Conservation (phyloP, 2,113 vertebrate genomes). For the Agapornis roseicollis region DNA sequence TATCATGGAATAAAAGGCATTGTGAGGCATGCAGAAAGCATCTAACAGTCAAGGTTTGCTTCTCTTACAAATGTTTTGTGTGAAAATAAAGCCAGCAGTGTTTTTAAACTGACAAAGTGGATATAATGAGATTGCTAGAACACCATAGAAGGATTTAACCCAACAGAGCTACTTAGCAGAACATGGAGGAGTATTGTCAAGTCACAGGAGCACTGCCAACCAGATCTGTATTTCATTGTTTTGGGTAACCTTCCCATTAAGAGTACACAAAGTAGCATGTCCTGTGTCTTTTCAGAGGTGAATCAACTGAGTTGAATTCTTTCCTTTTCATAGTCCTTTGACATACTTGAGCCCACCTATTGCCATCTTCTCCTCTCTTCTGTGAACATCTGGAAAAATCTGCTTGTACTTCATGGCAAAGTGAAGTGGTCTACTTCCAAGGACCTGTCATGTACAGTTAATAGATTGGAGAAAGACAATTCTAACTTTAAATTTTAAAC, state of each 20-base stretch:
- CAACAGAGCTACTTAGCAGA: background rate
- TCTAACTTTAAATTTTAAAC: background rate
- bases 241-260: background rate
- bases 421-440: background rate
- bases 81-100: rapidly evolving
- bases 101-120: background rate
- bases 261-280: background rate
- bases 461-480: background rate
- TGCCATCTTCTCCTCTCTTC: background rate
- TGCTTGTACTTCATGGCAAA: rapidly evolving
- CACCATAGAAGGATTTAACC: background rate
- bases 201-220: background rate
- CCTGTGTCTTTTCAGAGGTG: background rate
- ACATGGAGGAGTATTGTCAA: background rate
- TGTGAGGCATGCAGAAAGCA: background rate
- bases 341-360: background rate
- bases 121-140: background rate
- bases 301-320: background rate
- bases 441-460: background rate
- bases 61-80: background rate
- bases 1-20: background rate
- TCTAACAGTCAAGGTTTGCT: background rate
- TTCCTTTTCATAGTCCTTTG: background rate
- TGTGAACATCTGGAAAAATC: background rate
- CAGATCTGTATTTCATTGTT: background rate